phyloP scores from a whole-genome alignment of 30 jellyfish, hydroid and myxozoan species.

The Aurelia aurita complex sp. Pacific region DNA sequence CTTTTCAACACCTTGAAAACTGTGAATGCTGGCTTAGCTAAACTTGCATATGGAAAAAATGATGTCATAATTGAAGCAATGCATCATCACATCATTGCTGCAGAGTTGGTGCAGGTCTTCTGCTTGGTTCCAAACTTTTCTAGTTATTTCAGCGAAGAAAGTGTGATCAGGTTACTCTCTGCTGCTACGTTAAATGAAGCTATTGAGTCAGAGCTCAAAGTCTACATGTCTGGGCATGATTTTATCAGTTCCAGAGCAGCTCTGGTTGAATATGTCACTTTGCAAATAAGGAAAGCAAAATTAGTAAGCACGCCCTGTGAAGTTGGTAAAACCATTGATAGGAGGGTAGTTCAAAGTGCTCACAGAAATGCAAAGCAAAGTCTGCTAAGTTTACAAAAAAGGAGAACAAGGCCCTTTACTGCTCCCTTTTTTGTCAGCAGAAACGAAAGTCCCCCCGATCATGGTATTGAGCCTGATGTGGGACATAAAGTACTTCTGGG shows the following conservation, averaged over 20 bases:
- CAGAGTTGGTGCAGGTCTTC: constrained; percentile 46
- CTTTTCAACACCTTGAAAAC: constrained; percentile 21
- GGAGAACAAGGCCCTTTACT: constrained; percentile 40
- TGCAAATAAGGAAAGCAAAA: constrained; percentile 28
- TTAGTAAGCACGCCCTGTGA: no score
- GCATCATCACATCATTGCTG: constrained; percentile 42
- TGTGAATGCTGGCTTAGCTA: constrained; percentile 3
- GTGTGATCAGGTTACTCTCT: constrained; percentile 13
- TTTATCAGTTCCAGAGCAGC: constrained; percentile 1
- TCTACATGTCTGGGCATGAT: neutral
- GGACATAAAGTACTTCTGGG: constrained; percentile 56
- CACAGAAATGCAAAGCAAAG: no score
- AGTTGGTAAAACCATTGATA: no score
- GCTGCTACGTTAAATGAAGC: constrained; percentile 39
- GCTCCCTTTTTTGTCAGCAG: constrained; percentile 31
- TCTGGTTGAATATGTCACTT: constrained; percentile 19
- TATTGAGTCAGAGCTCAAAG: constrained; percentile 12
- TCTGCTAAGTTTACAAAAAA: neutral
- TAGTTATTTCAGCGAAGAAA: constrained; percentile 16
- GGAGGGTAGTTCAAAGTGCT: no score
- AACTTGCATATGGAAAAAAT: constrained; percentile 53
- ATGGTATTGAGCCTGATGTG: neutral
- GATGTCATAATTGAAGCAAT: constrained; percentile 18
- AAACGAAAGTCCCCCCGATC: neutral
- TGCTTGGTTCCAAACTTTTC: constrained; percentile 40